Percentiles rank a stretch among this genome's conserved stretches.
Evolutionary conservation across 1,140 invertebrate genomes (phyloP).

Genomic region (Drosophila serrata): DNA sequence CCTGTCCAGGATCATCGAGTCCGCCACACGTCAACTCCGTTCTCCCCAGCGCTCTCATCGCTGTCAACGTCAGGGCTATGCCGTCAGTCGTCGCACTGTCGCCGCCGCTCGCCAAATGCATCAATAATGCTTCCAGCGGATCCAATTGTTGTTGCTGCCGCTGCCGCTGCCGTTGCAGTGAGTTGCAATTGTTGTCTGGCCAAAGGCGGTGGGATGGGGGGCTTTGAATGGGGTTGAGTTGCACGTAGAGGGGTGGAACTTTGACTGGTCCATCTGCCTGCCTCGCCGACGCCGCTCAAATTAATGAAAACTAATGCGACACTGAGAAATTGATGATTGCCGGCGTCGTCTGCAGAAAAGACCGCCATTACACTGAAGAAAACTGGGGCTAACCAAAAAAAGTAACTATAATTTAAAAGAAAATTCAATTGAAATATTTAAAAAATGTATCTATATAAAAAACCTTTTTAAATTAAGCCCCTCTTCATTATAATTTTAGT

Average conservation of each 20-base stretch:
- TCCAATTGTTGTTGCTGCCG: conserved; percentile 64
- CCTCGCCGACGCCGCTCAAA: conserved; percentile 67
- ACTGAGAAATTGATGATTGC: conserved; percentile 83
- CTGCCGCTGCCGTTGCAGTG: conserved; percentile 39
- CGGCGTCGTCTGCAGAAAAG: conserved; percentile 58
- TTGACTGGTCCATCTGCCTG: conserved; percentile 72
- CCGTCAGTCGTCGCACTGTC: conserved; percentile 66
- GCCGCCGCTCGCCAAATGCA: conserved; percentile 73
- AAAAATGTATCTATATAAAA: background rate
- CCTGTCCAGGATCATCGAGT: conserved; percentile 52
- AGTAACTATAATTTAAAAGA: background rate
- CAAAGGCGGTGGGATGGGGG: background rate
- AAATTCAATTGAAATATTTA: background rate
- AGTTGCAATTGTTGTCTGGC: conserved; percentile 54
- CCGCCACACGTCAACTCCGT: conserved; percentile 49
- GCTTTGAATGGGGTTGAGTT: background rate
- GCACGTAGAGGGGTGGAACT: conserved; percentile 7
- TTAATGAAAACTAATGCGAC: conserved; percentile 84
- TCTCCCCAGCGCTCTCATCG: conserved; percentile 47
- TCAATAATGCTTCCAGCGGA: conserved; percentile 77
- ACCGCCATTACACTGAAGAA: conserved; percentile 13
- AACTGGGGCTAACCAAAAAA: too few species aligned
- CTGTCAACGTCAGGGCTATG: conserved; percentile 57
- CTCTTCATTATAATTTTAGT: too few species aligned
- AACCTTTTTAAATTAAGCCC: too few species aligned